Base-by-base conservation (phyloP, 2,797 vertebrate species). In the Hylomyscus alleni region DNA sequence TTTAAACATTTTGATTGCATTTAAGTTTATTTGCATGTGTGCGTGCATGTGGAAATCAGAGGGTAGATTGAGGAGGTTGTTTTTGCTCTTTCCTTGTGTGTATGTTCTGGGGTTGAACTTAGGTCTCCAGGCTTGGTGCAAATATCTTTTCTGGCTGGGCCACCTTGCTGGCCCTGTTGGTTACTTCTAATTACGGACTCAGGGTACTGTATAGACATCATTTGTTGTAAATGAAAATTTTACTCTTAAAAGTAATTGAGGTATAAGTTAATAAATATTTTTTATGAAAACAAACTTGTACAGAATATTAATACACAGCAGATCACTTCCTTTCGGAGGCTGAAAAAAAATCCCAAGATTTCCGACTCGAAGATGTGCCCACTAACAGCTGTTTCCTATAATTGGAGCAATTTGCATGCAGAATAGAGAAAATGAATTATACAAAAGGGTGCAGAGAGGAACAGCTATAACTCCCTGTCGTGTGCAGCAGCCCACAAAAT, bases 321-420 rank as follows among this genome's bases (percentile, higher is more conserved):
- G 65, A 80, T 95, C 26, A 83, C 94, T 98, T 97, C 87, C 80
- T 96, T 96, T 95, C 75, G 72, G 47, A 54, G 73, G 26, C 78
- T 24, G 90, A 37, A 37, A 60, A 86, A 97, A 96, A 78, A 89
- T 58, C 44, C 77, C 47, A 94, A 95, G 91, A 96, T 90, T 31
- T 76, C 92, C 80, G 96, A 31, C 82, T 76, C 1, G 91, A 96
- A 94, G 89, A 95, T 89, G 37, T 95, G 84, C 92, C 92, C 92
- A 93, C 52, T 92, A 95, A 93, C 95, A 97, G 83, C 95, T 96
- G 93, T 96, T 98, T 96, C 93, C 58, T 96, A 78, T 96, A 98
- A 96, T 97, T 96, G 89, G 93, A 97, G 58, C 93, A 96, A 93
- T 97, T 96, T 97, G 89, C 87, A 97, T 98, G 88, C 94, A 94